A percentile compares a stretch with the other conserved stretches of the same genome.
Evolutionary conservation across 2,888 invertebrate genomes (phyloP).

Genomic region (Parapristionchus giblindavisi): DNA sequence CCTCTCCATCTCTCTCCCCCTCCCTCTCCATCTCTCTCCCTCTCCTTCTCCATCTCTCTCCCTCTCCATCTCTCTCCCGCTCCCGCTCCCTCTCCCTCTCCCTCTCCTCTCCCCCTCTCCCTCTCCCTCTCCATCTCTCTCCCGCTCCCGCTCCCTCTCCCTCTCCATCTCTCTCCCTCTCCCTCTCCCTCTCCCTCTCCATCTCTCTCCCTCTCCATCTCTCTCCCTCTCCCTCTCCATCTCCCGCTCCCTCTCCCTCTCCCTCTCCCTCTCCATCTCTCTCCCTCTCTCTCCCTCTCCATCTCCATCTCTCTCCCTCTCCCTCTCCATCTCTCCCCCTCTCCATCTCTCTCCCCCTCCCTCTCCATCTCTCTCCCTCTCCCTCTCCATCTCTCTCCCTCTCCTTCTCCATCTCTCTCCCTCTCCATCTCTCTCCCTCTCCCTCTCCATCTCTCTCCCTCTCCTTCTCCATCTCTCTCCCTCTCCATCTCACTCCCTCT

Average conservation of each 20-base stretch:
- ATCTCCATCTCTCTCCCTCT: conserved; percentile 24
- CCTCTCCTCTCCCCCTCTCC: not conserved
- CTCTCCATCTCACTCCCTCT: conserved; percentile 6
- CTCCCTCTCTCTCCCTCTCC: not conserved
- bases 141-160: not conserved
- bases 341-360: conserved; percentile 20
- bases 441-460: conserved; percentile 11
- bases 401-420: conserved; percentile 27
- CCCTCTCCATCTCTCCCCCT: conserved; percentile 23
- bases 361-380: no score
- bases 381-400: conserved; percentile 20
- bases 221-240: conserved; percentile 4
- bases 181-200: conserved; percentile 5
- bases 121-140: not conserved
- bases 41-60: not conserved
- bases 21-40: not conserved
- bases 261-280: conserved; percentile 9
- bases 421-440: conserved; percentile 26
- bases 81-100: not conserved
- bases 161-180: not conserved
- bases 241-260: not conserved
- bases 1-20: conserved; percentile 9
- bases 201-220: conserved; percentile 38
- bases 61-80: conserved; percentile 21
- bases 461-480: conserved; percentile 13